Percentiles rank a stretch among this genome's conserved stretches.
Evolutionary conservation across 2,888 invertebrate genomes (phyloP).

Genomic region (Tetragnatha montana): DNA sequence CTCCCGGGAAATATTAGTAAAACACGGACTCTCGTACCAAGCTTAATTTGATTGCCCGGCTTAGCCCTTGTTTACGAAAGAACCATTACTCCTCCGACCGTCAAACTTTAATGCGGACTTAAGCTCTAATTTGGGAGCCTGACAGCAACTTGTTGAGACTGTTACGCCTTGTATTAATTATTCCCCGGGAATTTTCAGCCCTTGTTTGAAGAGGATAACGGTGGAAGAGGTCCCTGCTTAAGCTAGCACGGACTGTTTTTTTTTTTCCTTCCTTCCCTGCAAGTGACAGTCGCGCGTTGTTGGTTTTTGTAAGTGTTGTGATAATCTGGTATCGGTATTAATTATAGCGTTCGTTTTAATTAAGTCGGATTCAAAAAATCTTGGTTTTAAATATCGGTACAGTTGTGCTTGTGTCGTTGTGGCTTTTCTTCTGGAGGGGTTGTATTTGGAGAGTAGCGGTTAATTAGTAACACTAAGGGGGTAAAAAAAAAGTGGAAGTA

Average conservation of each 20-base stretch:
- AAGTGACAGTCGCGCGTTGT: background rate
- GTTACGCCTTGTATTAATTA: constrained; percentile 28
- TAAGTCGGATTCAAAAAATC: background rate
- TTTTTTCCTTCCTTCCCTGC: background rate
- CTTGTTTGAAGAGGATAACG: background rate
- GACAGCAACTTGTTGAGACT: constrained; percentile 55
- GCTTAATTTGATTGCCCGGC: constrained; percentile 57
- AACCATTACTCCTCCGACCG: constrained; percentile 45
- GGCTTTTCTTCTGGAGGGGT: background rate
- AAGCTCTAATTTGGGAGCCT: constrained; percentile 44
- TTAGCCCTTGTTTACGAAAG: constrained; percentile 44
- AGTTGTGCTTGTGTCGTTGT: background rate
- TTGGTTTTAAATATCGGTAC: background rate
- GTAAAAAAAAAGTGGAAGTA: background rate
- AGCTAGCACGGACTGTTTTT: background rate
- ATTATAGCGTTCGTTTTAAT: background rate
- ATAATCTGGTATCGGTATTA: background rate
- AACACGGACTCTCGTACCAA: constrained; percentile 13
- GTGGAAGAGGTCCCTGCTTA: background rate
- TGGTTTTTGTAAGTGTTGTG: background rate
- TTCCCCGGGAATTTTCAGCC: background rate
- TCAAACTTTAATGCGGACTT: constrained; percentile 45
- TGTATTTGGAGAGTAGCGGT: too few species aligned
- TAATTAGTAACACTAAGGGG: background rate
- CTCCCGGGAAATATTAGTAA: constrained; percentile 34